Base-by-base conservation (phyloP, 2,888 invertebrate species). In the Quadroppia sp. region DNA sequence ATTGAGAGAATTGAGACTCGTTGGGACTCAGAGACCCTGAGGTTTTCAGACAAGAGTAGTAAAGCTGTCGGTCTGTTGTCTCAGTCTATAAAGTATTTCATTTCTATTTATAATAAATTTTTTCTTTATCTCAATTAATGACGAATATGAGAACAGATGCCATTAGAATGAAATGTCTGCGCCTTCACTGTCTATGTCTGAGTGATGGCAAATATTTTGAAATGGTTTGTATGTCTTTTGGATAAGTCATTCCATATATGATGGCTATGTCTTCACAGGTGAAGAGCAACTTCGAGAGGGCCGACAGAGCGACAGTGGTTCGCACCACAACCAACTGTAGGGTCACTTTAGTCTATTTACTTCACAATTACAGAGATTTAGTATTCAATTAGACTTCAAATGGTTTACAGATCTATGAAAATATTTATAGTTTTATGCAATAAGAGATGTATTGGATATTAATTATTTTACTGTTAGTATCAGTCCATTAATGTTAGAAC, bases 141-240 rank as follows among this genome's bases (percentile, higher is more conserved):
- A n/a, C n/a, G n/a, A n/a, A n/a, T n/a, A n/a, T n/a, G n/a, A n/a
- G 25, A 61, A 32, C 64, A 73, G 99, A 99, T 83, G 91, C 96
- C 69, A 86, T 99, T 76, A 89, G 99, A 64, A 92, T 99, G 59
- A 94, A 94, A 81, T 98, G 98, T 80, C 86, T 95, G 0, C 92
- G 94, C 82, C 85, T 99, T 71, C 89, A 90, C 78, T 95, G 96
- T 80, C 87, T 99, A 77, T 94, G 94, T 20, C 86, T 99, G 59
- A 95, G 96, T 81, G 99, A 99, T 82, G 99, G 99, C 0, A 91
- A 98, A 75, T 99, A 99, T 84, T 99, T 97, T 82, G 99, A 99
- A 84, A 91, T 98, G 78, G 97, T 64, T 71, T 53, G 23, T n/a
- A 11, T 20, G 23, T 30, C 2, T 28, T 23, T 9, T 9, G 36